Base-by-base conservation (phyloP, 2,888 invertebrate genomes). In the Tenodera sinensis region DNA sequence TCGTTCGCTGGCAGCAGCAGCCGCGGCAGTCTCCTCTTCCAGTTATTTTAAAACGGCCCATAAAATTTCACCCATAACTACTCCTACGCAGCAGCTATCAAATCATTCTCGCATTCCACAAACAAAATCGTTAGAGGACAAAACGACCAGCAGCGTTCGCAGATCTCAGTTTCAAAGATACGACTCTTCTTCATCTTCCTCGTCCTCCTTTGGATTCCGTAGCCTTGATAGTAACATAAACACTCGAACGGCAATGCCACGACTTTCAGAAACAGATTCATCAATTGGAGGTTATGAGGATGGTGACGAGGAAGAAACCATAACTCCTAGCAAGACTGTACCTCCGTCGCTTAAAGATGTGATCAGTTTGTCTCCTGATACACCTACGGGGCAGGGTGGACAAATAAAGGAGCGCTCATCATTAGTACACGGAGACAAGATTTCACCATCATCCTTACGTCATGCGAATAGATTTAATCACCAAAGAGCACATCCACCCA, bases 181-280 rank as follows among this genome's bases (percentile, higher is more conserved):
- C 90, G 93, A 94, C 8, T 90, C 90, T 8, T 90, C 90, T 12
- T 90, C 90, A 4, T 95, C 95, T 2, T 95, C 95, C 0, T 94
- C 95, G 0, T 94, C 94, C 14, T 94, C 95, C 71, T 94, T 95
- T 92, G 95, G 96, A 9, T 96, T 96, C 92, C 93, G 96, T 85
- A 96, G 96, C 91, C 94, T 96, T 90, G 96, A 96, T 91, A 95
- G 95, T 91, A 94, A 94, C 92, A 91, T 94, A 91, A 92, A 93
- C 92, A 92, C 93, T 92, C 88, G 92, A 93, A 91, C 94, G 92
- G 92, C 94, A 91, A 92, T 95, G 95, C 93, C 95, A 91, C 83
- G 91, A n/a, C 90, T 92, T 82, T 91, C 91, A 2, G 91, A 91
- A 90, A 91, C 91, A 15, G 91, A 92, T 87, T 94, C 95, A 14